Percentiles rank a stretch among this genome's conserved stretches.
Conservation (phyloP, 2,113 vertebrate genomes). For the Ailuropoda melanoleuca region DNA sequence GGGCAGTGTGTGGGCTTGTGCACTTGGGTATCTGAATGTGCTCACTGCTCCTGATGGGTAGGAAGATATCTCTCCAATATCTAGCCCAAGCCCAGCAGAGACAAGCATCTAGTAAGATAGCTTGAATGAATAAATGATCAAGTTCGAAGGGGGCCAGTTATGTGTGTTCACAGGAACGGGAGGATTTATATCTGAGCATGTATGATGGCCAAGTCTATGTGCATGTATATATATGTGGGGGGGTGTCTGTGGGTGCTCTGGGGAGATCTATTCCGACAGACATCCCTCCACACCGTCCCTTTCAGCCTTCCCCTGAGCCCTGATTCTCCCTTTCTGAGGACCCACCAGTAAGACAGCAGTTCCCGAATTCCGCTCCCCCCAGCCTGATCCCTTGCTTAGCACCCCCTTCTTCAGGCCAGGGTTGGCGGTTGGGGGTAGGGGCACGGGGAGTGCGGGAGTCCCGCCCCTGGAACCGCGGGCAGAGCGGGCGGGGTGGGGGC, state of each 20-base stretch:
- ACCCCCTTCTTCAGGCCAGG: not conserved
- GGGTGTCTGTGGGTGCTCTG: not conserved
- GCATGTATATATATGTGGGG: not conserved
- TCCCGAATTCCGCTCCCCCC: not conserved
- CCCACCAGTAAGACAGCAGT: not conserved
- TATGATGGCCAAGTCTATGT: not conserved
- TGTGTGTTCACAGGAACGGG: not conserved
- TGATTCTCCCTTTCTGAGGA: not conserved
- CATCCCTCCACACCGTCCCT: not conserved
- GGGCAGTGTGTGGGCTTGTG: not conserved
- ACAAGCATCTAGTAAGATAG: not conserved
- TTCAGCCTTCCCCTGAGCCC: not conserved
- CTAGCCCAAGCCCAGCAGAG: not conserved
- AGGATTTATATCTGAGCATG: not conserved
- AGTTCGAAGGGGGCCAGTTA: not conserved
- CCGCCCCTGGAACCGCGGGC: not conserved
- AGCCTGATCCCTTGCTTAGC: not conserved
- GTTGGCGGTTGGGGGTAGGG: not conserved
- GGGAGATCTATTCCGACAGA: not conserved
- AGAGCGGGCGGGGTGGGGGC: not conserved
- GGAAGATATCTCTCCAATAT: not conserved
- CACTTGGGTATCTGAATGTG: not conserved
- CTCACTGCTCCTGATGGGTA: not conserved
- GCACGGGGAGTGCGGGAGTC: not conserved
- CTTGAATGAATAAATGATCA: not conserved